Evolutionary conservation across 2,113 vertebrate species (phyloP).

Genomic region (Alectura lathami): DNA sequence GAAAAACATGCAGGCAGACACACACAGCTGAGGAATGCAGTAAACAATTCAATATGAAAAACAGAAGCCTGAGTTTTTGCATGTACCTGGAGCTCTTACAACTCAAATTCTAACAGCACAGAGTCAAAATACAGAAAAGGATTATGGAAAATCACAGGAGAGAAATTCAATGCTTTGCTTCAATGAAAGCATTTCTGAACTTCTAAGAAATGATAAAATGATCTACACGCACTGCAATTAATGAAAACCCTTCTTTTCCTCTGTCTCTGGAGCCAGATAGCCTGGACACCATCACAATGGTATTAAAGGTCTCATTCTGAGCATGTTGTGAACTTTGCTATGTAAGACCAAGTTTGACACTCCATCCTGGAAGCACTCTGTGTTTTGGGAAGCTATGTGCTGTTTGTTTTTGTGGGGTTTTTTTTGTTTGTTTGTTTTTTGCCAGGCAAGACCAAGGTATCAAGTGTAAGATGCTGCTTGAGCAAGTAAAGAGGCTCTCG

Average conservation of each 20-base stretch:
- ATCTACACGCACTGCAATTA: not conserved
- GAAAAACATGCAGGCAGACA: not conserved
- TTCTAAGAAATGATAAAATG: not conserved
- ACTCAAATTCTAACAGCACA: not conserved
- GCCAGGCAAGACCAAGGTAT: constrained; percentile 25
- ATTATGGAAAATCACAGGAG: not conserved
- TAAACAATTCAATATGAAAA: not conserved
- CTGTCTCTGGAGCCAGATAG: not conserved
- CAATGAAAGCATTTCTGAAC: not conserved
- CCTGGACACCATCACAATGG: not conserved
- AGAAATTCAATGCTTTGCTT: not conserved
- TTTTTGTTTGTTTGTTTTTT: not conserved
- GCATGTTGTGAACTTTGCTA: not conserved
- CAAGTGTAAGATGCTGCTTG: not conserved
- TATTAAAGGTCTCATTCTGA: not conserved
- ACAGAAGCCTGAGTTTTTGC: not conserved
- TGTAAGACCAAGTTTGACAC: not conserved
- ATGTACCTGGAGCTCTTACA: not conserved
- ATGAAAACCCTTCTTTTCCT: not conserved
- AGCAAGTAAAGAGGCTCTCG: constrained; percentile 13
- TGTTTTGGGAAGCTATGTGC: not conserved
- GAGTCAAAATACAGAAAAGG: not conserved
- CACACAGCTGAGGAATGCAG: not conserved
- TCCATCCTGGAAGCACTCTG: not conserved
- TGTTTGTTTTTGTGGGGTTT: too few relatives aligned